Evolutionary conservation across 1,140 invertebrate genomes (phyloP).

Genomic region (Lasioglossum baleicum): DNA sequence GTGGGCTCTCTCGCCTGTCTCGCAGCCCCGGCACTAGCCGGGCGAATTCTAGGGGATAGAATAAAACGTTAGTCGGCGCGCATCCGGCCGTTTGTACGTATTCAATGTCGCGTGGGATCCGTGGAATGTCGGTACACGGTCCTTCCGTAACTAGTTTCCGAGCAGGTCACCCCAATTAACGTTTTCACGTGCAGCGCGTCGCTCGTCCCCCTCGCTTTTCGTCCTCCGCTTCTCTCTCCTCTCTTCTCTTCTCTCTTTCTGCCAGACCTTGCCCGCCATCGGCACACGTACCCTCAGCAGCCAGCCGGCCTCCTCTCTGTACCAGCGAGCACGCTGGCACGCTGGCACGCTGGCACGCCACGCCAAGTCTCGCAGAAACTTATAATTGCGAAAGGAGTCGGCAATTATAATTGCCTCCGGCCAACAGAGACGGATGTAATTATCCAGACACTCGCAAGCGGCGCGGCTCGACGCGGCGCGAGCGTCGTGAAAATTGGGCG

Average conservation of each 20-base stretch:
- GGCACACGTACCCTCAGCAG: conserved; percentile 37
- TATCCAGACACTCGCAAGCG: conserved; percentile 76
- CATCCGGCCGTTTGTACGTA: conserved; percentile 21
- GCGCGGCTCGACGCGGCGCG: conserved; percentile 55
- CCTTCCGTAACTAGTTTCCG: conserved; percentile 79
- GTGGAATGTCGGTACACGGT: conserved; percentile 75
- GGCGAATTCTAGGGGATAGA: conserved; percentile 11
- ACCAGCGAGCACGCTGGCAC: too few relatives aligned
- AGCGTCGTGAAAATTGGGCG: conserved; percentile 33
- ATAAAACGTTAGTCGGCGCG: conserved; percentile 41
- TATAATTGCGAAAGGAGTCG: conserved; percentile 81
- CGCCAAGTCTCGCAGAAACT: conserved; percentile 77
- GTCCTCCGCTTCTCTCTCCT: conserved; percentile 20
- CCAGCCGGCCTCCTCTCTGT: conserved; percentile 58
- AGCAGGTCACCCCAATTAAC: conserved; percentile 81
- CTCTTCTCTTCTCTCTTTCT: conserved; percentile 19
- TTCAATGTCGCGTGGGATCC: conserved; percentile 50
- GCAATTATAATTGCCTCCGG: conserved; percentile 80
- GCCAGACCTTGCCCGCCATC: conserved; percentile 25
- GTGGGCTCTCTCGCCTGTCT: too few relatives aligned
- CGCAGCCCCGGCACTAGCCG: too few relatives aligned
- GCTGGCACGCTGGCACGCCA: conserved; percentile 57
- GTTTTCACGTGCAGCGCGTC: conserved; percentile 77
- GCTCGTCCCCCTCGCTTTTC: conserved; percentile 47
- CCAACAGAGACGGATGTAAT: conserved; percentile 74